Conservation (phyloP, 2,888 invertebrate species). For the Diploptera punctata region DNA sequence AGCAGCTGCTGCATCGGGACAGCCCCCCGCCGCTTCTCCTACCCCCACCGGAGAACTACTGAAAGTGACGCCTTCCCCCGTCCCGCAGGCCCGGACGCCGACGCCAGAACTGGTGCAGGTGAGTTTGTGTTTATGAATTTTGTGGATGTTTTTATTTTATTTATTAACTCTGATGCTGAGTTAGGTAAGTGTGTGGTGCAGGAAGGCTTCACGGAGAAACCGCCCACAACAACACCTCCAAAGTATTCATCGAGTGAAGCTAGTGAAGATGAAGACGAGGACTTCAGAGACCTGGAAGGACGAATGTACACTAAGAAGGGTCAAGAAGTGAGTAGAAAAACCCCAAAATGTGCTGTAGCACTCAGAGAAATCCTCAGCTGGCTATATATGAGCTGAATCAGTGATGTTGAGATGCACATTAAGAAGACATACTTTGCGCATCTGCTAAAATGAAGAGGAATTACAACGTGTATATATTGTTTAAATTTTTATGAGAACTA, state of each 20-base stretch:
- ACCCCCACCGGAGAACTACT: conserved; percentile 42
- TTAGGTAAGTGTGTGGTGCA: background rate
- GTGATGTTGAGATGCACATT: too few species aligned
- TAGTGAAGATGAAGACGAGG: conserved; percentile 72
- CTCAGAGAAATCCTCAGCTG: too few species aligned
- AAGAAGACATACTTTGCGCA: too few species aligned
- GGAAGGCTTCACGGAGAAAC: conserved; percentile 31
- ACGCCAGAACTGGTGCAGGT: conserved; percentile 58
- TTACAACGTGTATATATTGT: too few species aligned
- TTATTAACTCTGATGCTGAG: background rate
- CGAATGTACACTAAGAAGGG: conserved; percentile 80
- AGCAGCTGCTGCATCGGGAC: conserved; percentile 42
- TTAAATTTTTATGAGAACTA: too few species aligned
- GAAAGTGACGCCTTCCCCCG: conserved; percentile 47
- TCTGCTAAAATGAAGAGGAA: too few species aligned
- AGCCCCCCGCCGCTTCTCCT: conserved; percentile 35
- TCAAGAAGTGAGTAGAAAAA: conserved; percentile 71
- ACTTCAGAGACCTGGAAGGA: conserved; percentile 79
- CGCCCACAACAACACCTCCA: background rate
- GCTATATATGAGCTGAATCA: too few species aligned
- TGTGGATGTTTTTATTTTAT: background rate
- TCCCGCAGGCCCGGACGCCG: conserved; percentile 51
- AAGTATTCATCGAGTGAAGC: conserved; percentile 64
- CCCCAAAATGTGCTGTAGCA: too few species aligned
- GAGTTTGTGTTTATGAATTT: conserved; percentile 33